Conservation (phyloP, 2,113 vertebrate genomes). For the Misgurnus anguillicaudatus region DNA sequence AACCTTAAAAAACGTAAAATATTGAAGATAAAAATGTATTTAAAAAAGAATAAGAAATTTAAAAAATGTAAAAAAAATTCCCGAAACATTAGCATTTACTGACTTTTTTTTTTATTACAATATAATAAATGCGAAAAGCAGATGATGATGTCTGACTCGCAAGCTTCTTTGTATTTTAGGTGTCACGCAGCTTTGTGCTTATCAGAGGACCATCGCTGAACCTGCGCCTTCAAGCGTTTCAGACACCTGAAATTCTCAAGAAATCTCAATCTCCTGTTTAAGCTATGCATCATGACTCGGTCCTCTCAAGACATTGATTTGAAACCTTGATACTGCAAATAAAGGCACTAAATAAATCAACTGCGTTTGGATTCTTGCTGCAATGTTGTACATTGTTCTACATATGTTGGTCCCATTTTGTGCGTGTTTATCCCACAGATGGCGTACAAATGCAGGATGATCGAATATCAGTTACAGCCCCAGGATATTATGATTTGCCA, state of each 20-base stretch:
- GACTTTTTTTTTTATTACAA: too few species aligned
- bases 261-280: background rate
- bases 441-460: background rate
- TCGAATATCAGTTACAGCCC: background rate
- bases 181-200: conserved; percentile 74
- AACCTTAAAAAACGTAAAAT: too few species aligned
- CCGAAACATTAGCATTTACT: too few species aligned
- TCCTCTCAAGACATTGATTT: too few species aligned
- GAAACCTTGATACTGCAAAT: background rate
- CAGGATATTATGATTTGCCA: background rate
- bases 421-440: background rate
- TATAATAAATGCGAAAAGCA: background rate
- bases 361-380: conserved; percentile 13
- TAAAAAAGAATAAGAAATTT: too few species aligned
- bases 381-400: background rate
- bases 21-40: too few species aligned
- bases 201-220: conserved; percentile 67
- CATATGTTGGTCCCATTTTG: too few species aligned
- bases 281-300: too few species aligned
- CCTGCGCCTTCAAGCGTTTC: conserved; percentile 61
- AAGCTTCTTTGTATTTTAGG: conserved; percentile 44
- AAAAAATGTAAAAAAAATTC: too few species aligned
- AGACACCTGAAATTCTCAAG: conserved; percentile 47
- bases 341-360: conserved; percentile 30
- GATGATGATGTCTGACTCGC: background rate